phyloP scores from a whole-genome alignment of 53 echinoderm and acorn worm species.

The Henricia sp. region DNA sequence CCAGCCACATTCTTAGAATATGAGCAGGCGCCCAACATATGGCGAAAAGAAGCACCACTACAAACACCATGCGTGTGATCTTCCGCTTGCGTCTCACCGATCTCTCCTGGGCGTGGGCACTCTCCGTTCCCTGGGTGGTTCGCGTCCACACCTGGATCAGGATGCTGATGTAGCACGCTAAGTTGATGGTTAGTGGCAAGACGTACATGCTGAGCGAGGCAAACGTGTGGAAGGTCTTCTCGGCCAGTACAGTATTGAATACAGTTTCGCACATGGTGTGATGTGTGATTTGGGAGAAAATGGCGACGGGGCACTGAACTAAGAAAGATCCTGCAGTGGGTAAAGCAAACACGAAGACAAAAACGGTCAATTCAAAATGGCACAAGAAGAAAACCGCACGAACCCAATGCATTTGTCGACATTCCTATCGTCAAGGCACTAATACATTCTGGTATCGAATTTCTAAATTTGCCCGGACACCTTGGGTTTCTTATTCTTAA shows the following conservation, averaged over 20 bases:
- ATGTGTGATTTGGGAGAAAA: conserved; percentile 54
- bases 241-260: conserved; percentile 15
- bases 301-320: conserved; percentile 69
- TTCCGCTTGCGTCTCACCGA: conserved; percentile 89
- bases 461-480: no score
- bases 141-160: conserved; percentile 92
- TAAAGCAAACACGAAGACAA: conserved; percentile 16
- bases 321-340: conserved; percentile 68
- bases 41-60: conserved; percentile 93
- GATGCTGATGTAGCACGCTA: conserved; percentile 89
- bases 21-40: conserved; percentile 93
- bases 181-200: conserved; percentile 80
- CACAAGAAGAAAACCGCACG: neutral
- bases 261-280: conserved; percentile 34
- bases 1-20: conserved; percentile 64
- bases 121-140: conserved; percentile 91
- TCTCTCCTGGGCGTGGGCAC: conserved; percentile 95
- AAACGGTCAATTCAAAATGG: neutral
- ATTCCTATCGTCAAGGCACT: no score
- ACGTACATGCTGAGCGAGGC: conserved; percentile 77
- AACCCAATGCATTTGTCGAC: no score
- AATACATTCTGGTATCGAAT: no score
- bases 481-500: no score
- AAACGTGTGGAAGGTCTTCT: conserved; percentile 56
- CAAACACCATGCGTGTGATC: conserved; percentile 97